These are phyloP conservation scores for Petroica traversi DNA, from an alignment of 2,113 vertebrate species.

Conservation along the genomic window DNA sequence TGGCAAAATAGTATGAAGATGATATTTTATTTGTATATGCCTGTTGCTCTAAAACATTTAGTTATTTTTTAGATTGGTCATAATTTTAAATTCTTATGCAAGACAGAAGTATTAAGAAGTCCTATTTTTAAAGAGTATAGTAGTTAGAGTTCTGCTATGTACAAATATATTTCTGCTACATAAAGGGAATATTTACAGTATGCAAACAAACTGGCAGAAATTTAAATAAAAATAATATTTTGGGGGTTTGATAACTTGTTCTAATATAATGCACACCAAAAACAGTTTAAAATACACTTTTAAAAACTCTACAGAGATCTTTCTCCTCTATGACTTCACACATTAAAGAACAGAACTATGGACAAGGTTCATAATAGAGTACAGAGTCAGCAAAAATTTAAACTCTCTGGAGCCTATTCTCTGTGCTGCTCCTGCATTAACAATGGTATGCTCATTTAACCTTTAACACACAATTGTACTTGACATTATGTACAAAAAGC, in stretches of 20 bases:
- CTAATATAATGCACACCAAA: neutral
- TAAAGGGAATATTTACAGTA: neutral
- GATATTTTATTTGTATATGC: neutral
- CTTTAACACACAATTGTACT: slow-evolving; percentile 57
- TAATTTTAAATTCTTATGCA: neutral
- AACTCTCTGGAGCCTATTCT: neutral
- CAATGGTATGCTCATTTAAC: slow-evolving; percentile 31
- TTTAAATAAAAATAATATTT: neutral
- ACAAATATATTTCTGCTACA: neutral
- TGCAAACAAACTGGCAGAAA: neutral
- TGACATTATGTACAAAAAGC: slow-evolving; percentile 56
- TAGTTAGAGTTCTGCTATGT: neutral
- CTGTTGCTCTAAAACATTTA: neutral
- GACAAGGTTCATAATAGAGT: neutral
- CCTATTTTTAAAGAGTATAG: neutral
- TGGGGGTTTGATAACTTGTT: neutral
- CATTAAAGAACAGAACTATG: neutral
- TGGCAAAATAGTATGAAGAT: neutral
- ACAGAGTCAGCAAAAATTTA: slow-evolving; percentile 7
- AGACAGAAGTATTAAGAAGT: neutral
- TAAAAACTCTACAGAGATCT: neutral
- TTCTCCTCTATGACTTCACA: neutral
- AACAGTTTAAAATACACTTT: neutral
- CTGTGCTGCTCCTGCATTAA: neutral
- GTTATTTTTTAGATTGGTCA: neutral